Evolutionary conservation across 2,888 invertebrate genomes (phyloP).

Genomic region (Clistopyga incitator): DNA sequence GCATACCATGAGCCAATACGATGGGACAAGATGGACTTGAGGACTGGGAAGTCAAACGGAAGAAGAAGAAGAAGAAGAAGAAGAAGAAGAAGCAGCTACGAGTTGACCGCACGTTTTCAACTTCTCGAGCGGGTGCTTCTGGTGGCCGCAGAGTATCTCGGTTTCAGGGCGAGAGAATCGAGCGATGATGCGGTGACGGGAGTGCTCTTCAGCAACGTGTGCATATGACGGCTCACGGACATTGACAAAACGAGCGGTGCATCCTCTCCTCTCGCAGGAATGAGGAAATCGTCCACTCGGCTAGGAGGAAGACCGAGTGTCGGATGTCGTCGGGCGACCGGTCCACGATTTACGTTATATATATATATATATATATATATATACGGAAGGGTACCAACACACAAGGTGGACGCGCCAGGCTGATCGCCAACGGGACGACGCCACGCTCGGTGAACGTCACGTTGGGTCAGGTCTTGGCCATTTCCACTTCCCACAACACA

Average conservation of each 20-base stretch:
- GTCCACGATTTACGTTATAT: slow-evolving; percentile 68
- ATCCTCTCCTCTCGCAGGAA: slow-evolving; percentile 70
- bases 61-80: not conserved
- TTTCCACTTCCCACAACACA: slow-evolving; percentile 40
- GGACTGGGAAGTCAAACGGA: not conserved
- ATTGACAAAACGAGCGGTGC: slow-evolving; percentile 25
- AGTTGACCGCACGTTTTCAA: slow-evolving; percentile 24
- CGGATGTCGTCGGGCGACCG: slow-evolving; percentile 76
- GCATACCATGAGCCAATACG: slow-evolving; percentile 44
- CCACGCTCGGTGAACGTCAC: slow-evolving; percentile 76
- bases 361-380: slow-evolving; percentile 25
- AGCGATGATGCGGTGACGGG: slow-evolving; percentile 42
- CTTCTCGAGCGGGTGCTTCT: slow-evolving; percentile 14
- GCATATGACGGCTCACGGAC: slow-evolving; percentile 22
- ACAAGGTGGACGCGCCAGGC: slow-evolving; percentile 66
- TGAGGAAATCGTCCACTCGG: slow-evolving; percentile 73
- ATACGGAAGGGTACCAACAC: slow-evolving; percentile 25
- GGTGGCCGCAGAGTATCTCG: slow-evolving; percentile 27
- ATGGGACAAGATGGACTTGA: slow-evolving; percentile 8
- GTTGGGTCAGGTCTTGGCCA: slow-evolving; percentile 66
- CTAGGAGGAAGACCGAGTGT: slow-evolving; percentile 72
- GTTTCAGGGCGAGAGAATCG: slow-evolving; percentile 1
- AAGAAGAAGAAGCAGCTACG: not conserved
- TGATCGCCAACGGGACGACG: slow-evolving; percentile 76
- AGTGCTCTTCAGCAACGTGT: slow-evolving; percentile 8